Conservation (phyloP, 2,888 invertebrate species). For the Drosophila aldrichi region DNA sequence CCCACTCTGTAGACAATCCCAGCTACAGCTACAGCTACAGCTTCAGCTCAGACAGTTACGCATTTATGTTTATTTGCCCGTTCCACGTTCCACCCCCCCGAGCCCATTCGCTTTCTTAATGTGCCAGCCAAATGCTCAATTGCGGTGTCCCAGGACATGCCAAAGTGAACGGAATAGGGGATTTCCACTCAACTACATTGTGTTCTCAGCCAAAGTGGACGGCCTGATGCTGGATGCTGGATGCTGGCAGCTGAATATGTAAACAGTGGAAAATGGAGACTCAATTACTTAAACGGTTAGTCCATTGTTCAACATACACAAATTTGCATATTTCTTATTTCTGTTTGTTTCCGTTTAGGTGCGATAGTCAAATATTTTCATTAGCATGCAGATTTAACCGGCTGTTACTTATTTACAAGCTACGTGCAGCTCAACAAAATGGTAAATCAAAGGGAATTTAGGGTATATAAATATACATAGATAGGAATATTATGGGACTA, state of each 20-base stretch:
- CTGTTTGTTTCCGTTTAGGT: slow-evolving; percentile 58
- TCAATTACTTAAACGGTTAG: slow-evolving; percentile 86
- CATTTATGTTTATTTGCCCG: slow-evolving; percentile 55
- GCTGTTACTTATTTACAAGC: slow-evolving; percentile 5
- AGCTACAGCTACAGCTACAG: slow-evolving; percentile 9
- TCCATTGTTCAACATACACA: slow-evolving; percentile 83
- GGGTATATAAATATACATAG: no score
- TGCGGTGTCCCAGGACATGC: slow-evolving; percentile 82
- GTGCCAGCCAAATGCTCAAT: slow-evolving; percentile 79
- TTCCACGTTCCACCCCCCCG: slow-evolving; percentile 21
- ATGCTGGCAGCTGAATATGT: slow-evolving; percentile 63
- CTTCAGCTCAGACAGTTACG: slow-evolving; percentile 14
- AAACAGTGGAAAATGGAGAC: slow-evolving; percentile 85
- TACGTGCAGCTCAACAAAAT: not conserved
- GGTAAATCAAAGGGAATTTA: not conserved
- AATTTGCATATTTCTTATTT: slow-evolving; percentile 85
- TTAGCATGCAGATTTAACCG: slow-evolving; percentile 11
- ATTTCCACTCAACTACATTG: slow-evolving; percentile 64
- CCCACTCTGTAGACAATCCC: slow-evolving; percentile 64
- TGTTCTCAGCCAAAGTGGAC: slow-evolving; percentile 62
- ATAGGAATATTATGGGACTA: no score
- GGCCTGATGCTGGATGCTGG: slow-evolving; percentile 29
- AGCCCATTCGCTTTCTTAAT: slow-evolving; percentile 47
- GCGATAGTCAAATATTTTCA: slow-evolving; percentile 27
- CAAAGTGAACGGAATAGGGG: slow-evolving; percentile 68